These are phyloP conservation scores for Ophioninae sp. DNA, from an alignment of 2,888 invertebrate species.

Conservation along the genomic window DNA sequence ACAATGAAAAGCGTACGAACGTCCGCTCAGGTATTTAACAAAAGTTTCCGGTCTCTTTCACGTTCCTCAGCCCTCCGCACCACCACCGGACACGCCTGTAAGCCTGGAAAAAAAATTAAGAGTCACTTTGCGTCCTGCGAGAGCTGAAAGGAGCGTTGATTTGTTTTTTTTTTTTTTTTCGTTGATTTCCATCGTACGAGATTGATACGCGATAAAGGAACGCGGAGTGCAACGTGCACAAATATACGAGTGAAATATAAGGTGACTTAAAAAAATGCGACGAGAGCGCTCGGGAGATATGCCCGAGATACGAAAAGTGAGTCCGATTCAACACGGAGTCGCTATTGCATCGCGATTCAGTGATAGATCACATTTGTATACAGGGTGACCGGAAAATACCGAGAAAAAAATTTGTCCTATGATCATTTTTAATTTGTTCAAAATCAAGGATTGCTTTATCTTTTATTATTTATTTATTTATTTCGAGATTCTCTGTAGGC, in stretches of 20 bases:
- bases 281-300: slow-evolving; percentile 32
- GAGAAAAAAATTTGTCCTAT: neutral
- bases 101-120: slow-evolving; percentile 9
- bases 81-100: slow-evolving; percentile 28
- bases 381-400: neutral
- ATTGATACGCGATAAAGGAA: slow-evolving; percentile 53
- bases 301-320: slow-evolving; percentile 46
- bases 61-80: neutral
- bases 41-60: slow-evolving; percentile 34
- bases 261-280: slow-evolving; percentile 45
- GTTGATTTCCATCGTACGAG: slow-evolving; percentile 21
- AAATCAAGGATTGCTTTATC: too few species aligned
- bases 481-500: too few species aligned
- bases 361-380: slow-evolving; percentile 24
- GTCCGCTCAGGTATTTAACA: neutral
- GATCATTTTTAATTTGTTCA: neutral
- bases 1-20: neutral
- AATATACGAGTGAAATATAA: slow-evolving; percentile 47
- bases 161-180: slow-evolving; percentile 27
- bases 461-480: too few species aligned
- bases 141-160: slow-evolving; percentile 22
- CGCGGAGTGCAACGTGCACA: slow-evolving; percentile 48
- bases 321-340: slow-evolving; percentile 24
- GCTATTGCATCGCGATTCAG: slow-evolving; percentile 54
- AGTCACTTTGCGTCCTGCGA: slow-evolving; percentile 15